phyloP scores from a whole-genome alignment of 2,113 vertebrate genomes.

The Tupaia chinensis region DNA sequence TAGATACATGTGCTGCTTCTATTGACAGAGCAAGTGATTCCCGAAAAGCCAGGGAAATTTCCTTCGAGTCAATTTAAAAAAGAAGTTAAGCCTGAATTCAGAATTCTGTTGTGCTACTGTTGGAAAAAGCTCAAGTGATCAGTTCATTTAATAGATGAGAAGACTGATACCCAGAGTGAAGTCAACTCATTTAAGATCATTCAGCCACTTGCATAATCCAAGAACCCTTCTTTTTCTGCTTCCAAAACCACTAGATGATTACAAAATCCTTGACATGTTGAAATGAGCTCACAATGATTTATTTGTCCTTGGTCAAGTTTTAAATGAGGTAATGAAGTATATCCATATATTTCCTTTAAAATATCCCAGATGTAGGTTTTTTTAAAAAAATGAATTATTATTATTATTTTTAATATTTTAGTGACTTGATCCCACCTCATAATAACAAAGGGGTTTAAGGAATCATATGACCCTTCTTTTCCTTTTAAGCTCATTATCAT shows the following conservation, averaged over 20 bases:
- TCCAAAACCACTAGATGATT: neutral
- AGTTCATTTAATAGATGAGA: neutral
- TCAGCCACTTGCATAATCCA: neutral
- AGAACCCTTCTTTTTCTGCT: neutral
- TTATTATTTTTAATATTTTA: neutral
- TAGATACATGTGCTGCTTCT: neutral
- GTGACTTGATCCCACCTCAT: neutral
- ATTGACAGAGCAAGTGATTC: neutral
- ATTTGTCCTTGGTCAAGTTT: slow-evolving; percentile 18
- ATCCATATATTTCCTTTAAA: neutral
- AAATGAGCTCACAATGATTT: slow-evolving; percentile 7
- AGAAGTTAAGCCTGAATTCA: neutral
- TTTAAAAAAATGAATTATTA: neutral
- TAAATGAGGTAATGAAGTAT: neutral
- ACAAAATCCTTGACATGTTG: slow-evolving; percentile 1
- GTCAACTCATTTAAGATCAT: neutral
- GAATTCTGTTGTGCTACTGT: neutral
- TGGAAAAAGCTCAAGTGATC: neutral
- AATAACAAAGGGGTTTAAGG: neutral
- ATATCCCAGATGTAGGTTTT: neutral
- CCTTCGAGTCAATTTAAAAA: slow-evolving; percentile 37
- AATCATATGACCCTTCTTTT: neutral
- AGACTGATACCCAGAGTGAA: neutral
- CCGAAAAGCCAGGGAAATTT: neutral
- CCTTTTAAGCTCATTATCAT: neutral